Conservation (phyloP, 2,113 vertebrate genomes). For the Apteryx mantelli region DNA sequence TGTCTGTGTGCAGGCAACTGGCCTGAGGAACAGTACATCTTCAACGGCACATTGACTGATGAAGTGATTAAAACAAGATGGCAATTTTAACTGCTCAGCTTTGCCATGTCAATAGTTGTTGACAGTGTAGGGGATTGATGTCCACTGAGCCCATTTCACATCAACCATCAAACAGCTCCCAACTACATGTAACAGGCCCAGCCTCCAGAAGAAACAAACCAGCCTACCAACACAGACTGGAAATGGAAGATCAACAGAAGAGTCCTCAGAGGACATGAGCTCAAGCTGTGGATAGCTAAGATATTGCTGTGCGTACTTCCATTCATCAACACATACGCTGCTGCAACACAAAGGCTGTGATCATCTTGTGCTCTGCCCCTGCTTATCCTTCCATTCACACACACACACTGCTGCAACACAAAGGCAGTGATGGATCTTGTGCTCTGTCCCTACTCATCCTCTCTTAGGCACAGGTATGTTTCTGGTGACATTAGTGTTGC, state of each 20-base stretch:
- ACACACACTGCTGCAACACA: neutral
- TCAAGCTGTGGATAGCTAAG: neutral
- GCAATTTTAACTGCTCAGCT: neutral
- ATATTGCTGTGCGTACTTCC: neutral
- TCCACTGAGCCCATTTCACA: neutral
- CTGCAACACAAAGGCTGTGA: neutral
- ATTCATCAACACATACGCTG: rapidly evolving
- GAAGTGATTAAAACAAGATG: neutral
- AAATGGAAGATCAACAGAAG: neutral
- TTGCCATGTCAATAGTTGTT: neutral
- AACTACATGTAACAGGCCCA: neutral
- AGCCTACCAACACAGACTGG: neutral
- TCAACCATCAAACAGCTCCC: neutral
- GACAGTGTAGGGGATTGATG: neutral
- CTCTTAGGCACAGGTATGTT: neutral
- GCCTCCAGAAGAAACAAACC: neutral
- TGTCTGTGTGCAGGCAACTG: conserved; percentile 24
- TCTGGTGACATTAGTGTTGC: neutral
- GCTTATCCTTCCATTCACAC: rapidly evolving
- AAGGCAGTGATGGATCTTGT: neutral
- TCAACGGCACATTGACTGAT: neutral
- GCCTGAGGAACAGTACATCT: neutral
- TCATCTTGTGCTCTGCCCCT: neutral
- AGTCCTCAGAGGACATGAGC: neutral
- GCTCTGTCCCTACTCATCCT: neutral